Evolutionary conservation across 2,113 vertebrate species (phyloP), one percentile per base, ranked within the genome.

Genomic region (Diglossa brunneiventris): DNA sequence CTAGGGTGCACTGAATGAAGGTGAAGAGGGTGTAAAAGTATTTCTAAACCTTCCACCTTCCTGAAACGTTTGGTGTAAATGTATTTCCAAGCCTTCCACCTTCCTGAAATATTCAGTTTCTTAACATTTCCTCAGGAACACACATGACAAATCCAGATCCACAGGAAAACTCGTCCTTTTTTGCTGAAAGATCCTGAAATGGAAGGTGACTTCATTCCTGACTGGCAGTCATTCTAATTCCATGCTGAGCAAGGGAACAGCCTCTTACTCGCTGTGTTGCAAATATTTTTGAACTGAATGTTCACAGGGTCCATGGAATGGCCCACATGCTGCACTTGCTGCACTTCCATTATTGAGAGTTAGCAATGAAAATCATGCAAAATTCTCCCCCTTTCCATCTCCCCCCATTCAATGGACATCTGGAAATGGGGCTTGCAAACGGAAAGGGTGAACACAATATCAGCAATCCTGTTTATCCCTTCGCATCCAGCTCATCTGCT

Each of bases 181-280:
- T n/a, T 0, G 0, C 70, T 20, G 50, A 61, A 78, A 68, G 47
- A 75, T 76, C 64, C 81, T 79, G 93, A 95, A 95, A 92, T 64
- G 84, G 90, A 95, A 92, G 84, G 74, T 96, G 95, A 96, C 69
- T 94, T 96, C 92, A 92, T 55, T 91, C 56, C 74, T 3, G 0
- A 63, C 49, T 81, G 80, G 89, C 87, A 96, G 73, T 66, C 42
- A 1, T 84, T 94, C 80, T 27, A 15, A 55, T 33, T 89, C 83
- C 91, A 66, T 47, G 91, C 91, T 95, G 91, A 89, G 89, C 94
- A 78, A 66, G 20, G 59, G 30, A 95, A 89, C 46, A 86, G 68
- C 50, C 46, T 89, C 80, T 74, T 85, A 49, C 28, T 74, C 64
- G 10, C 76, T 24, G 0, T 11, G 28, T 24, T 39, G 74, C 76